Conservation (phyloP, 2,797 vertebrate genomes). For the Acanthurus tractus region DNA sequence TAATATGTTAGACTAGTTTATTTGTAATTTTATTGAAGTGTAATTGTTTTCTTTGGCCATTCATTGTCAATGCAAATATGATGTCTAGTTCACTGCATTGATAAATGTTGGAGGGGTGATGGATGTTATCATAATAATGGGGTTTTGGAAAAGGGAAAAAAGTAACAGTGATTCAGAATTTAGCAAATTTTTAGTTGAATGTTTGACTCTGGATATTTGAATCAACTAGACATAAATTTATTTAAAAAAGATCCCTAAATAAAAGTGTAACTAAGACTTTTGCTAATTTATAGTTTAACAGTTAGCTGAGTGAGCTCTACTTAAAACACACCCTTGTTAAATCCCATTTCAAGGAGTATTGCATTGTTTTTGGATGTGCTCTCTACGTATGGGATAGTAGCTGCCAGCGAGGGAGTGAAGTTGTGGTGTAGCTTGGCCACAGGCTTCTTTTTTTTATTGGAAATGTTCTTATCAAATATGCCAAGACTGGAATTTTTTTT, state of each 20-base stretch:
- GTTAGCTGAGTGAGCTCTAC: conserved; percentile 32
- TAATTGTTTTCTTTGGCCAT: conserved; percentile 37
- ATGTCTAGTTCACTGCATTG: conserved; percentile 29
- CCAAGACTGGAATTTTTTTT: conserved; percentile 46
- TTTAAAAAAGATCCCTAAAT: conserved; percentile 17
- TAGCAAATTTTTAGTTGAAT: conserved; percentile 15
- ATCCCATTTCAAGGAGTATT: conserved; percentile 12
- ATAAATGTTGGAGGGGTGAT: conserved; percentile 14
- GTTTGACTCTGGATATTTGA: conserved; percentile 31
- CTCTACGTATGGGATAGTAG: conserved; percentile 20
- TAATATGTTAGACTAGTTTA: conserved; percentile 64
- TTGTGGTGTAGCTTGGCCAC: conserved; percentile 5
- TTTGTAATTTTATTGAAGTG: conserved; percentile 51
- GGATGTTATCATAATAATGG: conserved; percentile 12
- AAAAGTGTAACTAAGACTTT: conserved; percentile 5
- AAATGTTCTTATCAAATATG: conserved; percentile 19
- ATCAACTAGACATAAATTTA: background rate
- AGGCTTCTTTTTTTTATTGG: conserved; percentile 19
- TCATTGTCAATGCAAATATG: conserved; percentile 28
- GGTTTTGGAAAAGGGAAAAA: conserved; percentile 20
- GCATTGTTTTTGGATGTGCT: conserved; percentile 20
- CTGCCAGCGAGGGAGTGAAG: conserved; percentile 10
- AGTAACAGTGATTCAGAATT: conserved; percentile 23
- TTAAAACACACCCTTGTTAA: conserved; percentile 19
- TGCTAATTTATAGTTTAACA: conserved; percentile 24